phyloP scores from a whole-genome alignment of 2,888 invertebrate species.

The Drosophila villosipedis region DNA sequence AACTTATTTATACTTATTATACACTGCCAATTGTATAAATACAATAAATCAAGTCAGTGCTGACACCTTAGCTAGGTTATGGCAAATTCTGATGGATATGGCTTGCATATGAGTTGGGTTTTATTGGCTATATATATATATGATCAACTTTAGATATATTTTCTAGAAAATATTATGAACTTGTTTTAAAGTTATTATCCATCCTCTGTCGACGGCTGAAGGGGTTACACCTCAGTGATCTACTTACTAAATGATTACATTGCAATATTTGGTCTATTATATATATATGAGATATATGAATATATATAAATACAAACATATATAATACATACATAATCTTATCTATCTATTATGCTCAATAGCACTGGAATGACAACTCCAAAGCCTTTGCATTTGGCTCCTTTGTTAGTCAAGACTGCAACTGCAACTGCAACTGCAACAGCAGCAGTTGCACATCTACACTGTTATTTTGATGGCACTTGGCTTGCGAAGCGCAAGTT shows the following conservation, averaged over 20 bases:
- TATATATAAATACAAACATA: neutral
- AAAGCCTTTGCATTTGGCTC: neutral
- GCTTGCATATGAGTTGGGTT: neutral
- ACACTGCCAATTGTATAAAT: too few species aligned
- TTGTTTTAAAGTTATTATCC: neutral
- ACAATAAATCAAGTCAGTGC: neutral
- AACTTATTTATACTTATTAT: too few species aligned
- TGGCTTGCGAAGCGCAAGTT: conserved; percentile 41
- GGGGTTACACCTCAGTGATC: neutral
- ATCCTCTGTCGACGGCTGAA: neutral
- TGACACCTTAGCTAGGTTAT: conserved; percentile 10
- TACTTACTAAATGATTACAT: too few species aligned
- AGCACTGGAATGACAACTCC: neutral
- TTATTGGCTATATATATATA: neutral
- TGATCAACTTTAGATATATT: neutral
- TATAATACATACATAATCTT: neutral
- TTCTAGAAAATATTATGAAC: neutral
- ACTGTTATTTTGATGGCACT: conserved; percentile 35
- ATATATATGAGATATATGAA: too few species aligned
- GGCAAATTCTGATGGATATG: neutral
- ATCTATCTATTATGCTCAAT: neutral
- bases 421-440: neutral
- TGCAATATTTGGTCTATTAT: too few species aligned
- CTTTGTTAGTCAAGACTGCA: neutral
- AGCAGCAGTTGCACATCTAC: conserved; percentile 1